Conservation (phyloP, 1,140 invertebrate species). For the Laodelphax striatellus region DNA sequence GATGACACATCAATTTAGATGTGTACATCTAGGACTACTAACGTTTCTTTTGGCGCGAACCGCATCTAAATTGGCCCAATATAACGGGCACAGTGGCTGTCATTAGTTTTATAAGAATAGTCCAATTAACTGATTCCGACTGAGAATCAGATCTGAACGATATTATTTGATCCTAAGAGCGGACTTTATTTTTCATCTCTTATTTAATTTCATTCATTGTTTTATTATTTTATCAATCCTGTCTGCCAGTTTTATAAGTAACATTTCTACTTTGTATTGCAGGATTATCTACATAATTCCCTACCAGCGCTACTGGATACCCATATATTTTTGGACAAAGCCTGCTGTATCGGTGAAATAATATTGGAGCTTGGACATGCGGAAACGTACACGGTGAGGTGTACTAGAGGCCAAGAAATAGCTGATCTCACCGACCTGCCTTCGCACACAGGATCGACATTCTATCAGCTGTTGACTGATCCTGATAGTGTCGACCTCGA, state of each 20-base stretch:
- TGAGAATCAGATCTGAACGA: no score
- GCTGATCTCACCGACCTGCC: slow-evolving; percentile 43
- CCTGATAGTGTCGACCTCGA: slow-evolving; percentile 49
- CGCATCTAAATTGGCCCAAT: no score
- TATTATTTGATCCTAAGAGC: no score
- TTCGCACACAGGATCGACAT: slow-evolving; percentile 45
- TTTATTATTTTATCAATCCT: no score
- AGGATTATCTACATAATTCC: slow-evolving; percentile 41
- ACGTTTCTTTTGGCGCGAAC: no score
- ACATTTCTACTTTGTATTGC: neutral
- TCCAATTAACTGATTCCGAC: no score
- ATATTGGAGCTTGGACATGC: slow-evolving; percentile 48
- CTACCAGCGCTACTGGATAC: slow-evolving; percentile 44
- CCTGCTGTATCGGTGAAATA: slow-evolving; percentile 38
- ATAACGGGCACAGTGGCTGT: no score
- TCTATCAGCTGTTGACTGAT: slow-evolving; percentile 47
- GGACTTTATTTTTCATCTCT: no score
- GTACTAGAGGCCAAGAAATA: slow-evolving; percentile 35
- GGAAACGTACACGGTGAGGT: slow-evolving; percentile 44
- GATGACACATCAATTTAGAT: no score
- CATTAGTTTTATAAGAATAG: no score
- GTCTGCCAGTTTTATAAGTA: neutral
- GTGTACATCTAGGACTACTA: no score
- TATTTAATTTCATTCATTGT: no score
- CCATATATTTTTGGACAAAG: slow-evolving; percentile 44